Percentiles rank a stretch among this genome's conserved stretches.
phyloP scores from a whole-genome alignment of 2,113 vertebrate species.

The Ramphastos sulfuratus region DNA sequence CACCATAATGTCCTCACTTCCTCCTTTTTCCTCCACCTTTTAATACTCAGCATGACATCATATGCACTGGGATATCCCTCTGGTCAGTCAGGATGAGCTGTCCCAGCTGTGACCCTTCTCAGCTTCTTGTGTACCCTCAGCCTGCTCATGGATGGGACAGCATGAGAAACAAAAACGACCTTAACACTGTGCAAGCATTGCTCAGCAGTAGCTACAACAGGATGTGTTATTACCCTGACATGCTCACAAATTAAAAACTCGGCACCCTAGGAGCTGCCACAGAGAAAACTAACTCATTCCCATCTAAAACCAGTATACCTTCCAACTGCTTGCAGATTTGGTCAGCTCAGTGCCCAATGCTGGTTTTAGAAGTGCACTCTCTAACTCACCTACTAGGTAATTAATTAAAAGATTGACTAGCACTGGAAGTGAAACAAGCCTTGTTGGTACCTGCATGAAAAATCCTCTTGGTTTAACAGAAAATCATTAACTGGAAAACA shows the following conservation, averaged over 20 bases:
- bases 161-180: not conserved
- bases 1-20: not conserved
- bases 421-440: not conserved
- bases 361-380: not conserved
- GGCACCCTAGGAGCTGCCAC: not conserved
- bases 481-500: not conserved
- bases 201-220: not conserved
- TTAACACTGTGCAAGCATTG: not conserved
- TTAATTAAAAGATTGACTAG: not conserved
- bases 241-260: not conserved
- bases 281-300: not conserved
- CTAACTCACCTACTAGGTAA: not conserved
- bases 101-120: not conserved
- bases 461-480: not conserved
- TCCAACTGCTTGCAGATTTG: not conserved
- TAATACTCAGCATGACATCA: not conserved
- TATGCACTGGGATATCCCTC: not conserved
- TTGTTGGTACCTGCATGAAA: not conserved
- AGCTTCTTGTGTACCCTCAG: not conserved
- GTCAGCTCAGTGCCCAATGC: not conserved
- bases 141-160: rapidly evolving
- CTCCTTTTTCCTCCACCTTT: not conserved
- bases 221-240: not conserved
- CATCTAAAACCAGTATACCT: not conserved
- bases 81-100: not conserved